A percentile compares a stretch with the other conserved stretches of the same genome.
Conservation (phyloP, 2,113 vertebrate genomes). For the Cephalopterus ornatus region DNA sequence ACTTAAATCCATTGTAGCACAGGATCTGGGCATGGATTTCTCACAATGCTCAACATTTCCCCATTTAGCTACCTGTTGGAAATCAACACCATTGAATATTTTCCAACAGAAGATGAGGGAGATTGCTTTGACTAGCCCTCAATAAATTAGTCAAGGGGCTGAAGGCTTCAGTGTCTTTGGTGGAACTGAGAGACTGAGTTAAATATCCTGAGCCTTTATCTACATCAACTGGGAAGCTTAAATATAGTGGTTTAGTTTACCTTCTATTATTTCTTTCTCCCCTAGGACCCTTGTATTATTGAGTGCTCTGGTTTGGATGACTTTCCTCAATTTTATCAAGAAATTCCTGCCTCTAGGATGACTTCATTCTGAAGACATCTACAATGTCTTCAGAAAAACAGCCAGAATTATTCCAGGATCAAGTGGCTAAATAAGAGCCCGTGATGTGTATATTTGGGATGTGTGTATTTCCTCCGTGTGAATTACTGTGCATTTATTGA, state of each 20-base stretch:
- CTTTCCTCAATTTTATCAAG: background rate
- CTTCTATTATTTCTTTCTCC: background rate
- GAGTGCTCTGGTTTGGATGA: background rate
- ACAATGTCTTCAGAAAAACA: background rate
- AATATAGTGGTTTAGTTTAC: background rate
- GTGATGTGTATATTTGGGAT: fast-evolving
- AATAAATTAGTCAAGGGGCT: background rate
- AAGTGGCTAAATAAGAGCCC: background rate
- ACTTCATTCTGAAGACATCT: background rate
- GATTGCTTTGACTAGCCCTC: background rate
- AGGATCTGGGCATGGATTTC: background rate
- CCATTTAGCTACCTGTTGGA: background rate
- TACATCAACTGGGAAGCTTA: background rate
- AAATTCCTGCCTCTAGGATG: background rate
- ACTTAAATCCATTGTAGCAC: background rate
- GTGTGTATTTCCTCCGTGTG: background rate
- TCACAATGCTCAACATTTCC: background rate
- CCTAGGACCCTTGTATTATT: background rate
- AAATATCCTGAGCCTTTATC: background rate
- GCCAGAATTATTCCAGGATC: background rate
- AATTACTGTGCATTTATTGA: background rate
- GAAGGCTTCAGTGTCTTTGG: background rate
- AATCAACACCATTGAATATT: background rate
- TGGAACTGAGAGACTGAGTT: background rate
- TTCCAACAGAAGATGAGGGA: background rate